phyloP scores from a whole-genome alignment of 2,113 vertebrate species.

The Channa maculata region DNA sequence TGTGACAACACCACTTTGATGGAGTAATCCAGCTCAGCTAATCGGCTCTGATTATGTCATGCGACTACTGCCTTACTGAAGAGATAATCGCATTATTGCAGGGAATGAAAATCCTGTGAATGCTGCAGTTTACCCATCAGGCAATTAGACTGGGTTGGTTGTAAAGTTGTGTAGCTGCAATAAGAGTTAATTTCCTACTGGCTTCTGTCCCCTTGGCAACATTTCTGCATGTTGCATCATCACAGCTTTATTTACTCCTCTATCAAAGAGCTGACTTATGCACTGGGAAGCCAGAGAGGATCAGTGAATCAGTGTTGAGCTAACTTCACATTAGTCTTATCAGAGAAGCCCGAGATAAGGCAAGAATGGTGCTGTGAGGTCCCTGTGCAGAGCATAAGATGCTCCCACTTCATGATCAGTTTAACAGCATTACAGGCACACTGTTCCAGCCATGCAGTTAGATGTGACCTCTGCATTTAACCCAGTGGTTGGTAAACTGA shows the following conservation, averaged over 20 bases:
- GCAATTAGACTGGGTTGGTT: neutral
- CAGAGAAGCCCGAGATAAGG: constrained; percentile 30
- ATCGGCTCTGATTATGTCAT: neutral
- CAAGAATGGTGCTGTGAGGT: constrained; percentile 22
- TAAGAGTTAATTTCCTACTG: constrained; percentile 55
- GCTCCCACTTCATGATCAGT: constrained; percentile 30
- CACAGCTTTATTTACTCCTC: constrained; percentile 55
- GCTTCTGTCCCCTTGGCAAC: constrained; percentile 56
- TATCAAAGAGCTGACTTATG: constrained; percentile 62
- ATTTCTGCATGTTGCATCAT: constrained; percentile 78
- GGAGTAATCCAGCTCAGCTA: too few relatives aligned
- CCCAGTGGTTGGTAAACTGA: constrained; percentile 19
- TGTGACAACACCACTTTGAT: too few relatives aligned
- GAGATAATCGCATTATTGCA: constrained; percentile 26
- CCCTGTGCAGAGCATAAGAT: constrained; percentile 28
- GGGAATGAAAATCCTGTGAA: constrained; percentile 32
- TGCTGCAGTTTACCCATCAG: neutral
- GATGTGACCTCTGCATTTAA: neutral
- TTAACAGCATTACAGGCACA: constrained; percentile 20
- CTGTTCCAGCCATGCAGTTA: constrained; percentile 1
- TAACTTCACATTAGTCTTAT: constrained; percentile 55
- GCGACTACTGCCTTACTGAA: neutral
- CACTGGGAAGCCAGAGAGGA: constrained; percentile 29
- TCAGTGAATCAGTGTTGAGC: constrained; percentile 9
- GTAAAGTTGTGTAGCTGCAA: constrained; percentile 32